Percentiles rank a stretch among this genome's conserved stretches.
Evolutionary conservation across 2,113 vertebrate genomes (phyloP).

Genomic region (Dicrurus megarhynchus): DNA sequence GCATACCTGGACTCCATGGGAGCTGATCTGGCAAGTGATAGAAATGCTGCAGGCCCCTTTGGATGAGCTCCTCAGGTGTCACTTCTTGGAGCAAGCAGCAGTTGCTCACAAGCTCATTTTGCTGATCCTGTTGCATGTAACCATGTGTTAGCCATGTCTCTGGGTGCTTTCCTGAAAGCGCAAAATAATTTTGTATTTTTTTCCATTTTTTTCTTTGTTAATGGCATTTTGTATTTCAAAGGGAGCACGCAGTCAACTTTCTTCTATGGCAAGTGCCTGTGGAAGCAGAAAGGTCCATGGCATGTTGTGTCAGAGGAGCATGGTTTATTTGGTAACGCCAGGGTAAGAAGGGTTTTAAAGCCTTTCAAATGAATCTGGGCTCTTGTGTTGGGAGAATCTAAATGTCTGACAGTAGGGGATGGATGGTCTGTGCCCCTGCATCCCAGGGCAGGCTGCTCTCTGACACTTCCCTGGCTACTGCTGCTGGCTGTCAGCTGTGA

Average conservation of each 20-base stretch:
- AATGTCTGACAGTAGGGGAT: not conserved
- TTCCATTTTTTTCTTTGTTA: not conserved
- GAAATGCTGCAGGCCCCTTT: not conserved
- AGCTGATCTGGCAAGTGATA: not conserved
- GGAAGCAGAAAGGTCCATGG: not conserved
- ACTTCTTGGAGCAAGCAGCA: not conserved
- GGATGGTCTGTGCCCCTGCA: not conserved
- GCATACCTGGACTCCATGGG: accelerated
- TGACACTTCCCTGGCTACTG: not conserved
- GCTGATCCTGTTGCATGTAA: not conserved
- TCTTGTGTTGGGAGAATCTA: not conserved
- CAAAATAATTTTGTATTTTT: not conserved
- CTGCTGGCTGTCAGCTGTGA: not conserved
- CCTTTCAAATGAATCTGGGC: not conserved
- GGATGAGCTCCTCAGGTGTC: not conserved
- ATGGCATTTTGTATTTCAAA: not conserved
- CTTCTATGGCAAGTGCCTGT: not conserved
- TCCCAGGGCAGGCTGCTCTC: not conserved
- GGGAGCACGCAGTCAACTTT: accelerated
- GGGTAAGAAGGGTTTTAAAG: not conserved
- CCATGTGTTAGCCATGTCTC: not conserved
- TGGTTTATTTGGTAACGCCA: not conserved
- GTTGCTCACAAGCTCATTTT: not conserved
- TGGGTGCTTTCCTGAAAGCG: not conserved
- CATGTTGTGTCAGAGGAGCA: not conserved